Conservation (phyloP, 2,113 vertebrate genomes). For the Callithrix jacchus region DNA sequence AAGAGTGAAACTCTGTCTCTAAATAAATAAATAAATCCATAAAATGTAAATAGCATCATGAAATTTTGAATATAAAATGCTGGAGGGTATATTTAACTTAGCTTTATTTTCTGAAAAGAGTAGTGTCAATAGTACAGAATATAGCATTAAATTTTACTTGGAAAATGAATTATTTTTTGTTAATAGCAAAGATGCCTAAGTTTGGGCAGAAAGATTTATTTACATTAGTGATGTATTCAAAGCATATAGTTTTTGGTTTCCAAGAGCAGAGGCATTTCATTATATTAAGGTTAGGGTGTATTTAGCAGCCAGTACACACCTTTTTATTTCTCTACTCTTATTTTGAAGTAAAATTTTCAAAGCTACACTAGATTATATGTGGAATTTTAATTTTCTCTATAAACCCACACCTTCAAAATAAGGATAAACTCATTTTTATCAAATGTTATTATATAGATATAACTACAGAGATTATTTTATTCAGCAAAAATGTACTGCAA, state of each 20-base stretch:
- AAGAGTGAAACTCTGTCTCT: too few species aligned
- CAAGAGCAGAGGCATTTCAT: background rate
- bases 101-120: constrained; percentile 20
- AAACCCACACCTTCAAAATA: background rate
- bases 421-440: background rate
- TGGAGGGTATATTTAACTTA: background rate
- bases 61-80: background rate
- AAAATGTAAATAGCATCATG: background rate
- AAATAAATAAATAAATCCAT: background rate
- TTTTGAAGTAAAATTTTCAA: background rate
- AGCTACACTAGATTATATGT: background rate
- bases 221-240: background rate
- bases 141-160: background rate
- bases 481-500: background rate
- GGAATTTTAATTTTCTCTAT: background rate
- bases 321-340: background rate
- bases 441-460: background rate
- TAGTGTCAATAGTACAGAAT: background rate
- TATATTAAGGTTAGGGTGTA: background rate
- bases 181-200: background rate
- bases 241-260: background rate
- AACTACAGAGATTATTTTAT: background rate
- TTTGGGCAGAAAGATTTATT: background rate
- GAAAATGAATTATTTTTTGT: background rate
- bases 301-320: background rate